Evolutionary conservation across 2,888 invertebrate genomes (phyloP).

Genomic region (Nematopogon swammerdamellus): DNA sequence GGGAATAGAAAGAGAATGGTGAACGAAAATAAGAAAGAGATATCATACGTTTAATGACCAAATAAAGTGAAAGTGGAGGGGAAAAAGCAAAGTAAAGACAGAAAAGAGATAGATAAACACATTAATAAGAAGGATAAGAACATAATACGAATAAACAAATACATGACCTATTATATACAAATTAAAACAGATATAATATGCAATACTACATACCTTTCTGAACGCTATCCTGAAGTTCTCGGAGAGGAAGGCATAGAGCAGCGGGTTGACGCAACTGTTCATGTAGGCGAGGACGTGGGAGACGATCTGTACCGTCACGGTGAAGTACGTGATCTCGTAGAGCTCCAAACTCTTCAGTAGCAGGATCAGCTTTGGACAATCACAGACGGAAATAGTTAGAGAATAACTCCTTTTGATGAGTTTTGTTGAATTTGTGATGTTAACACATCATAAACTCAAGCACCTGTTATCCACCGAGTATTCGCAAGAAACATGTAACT

Average conservation of each 20-base stretch:
- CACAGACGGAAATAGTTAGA: no score
- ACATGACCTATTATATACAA: slow-evolving; percentile 4
- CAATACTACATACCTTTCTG: slow-evolving; percentile 47
- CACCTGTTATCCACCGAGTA: no score
- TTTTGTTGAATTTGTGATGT: no score
- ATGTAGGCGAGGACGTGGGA: slow-evolving; percentile 85
- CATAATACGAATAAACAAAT: slow-evolving; percentile 6
- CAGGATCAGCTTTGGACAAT: slow-evolving; percentile 64
- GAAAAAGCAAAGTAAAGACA: no score
- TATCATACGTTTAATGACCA: no score
- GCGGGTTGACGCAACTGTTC: slow-evolving; percentile 93
- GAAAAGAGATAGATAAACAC: no score
- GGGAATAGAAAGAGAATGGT: no score
- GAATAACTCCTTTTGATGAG: no score
- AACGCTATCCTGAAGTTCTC: slow-evolving; percentile 94
- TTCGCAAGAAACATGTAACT: no score
- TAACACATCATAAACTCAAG: no score
- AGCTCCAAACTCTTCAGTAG: slow-evolving; percentile 71
- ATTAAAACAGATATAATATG: slow-evolving; percentile 3
- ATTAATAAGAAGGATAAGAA: slow-evolving; percentile 4
- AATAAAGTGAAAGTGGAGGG: no score
- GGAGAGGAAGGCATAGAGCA: slow-evolving; percentile 90
- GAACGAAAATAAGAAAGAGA: no score
- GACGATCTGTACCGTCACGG: slow-evolving; percentile 73
- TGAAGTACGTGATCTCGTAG: slow-evolving; percentile 66